These are phyloP conservation scores for Ditylenchus dipsaci DNA, from an alignment of 1,140 invertebrate species.

Conservation along the genomic window DNA sequence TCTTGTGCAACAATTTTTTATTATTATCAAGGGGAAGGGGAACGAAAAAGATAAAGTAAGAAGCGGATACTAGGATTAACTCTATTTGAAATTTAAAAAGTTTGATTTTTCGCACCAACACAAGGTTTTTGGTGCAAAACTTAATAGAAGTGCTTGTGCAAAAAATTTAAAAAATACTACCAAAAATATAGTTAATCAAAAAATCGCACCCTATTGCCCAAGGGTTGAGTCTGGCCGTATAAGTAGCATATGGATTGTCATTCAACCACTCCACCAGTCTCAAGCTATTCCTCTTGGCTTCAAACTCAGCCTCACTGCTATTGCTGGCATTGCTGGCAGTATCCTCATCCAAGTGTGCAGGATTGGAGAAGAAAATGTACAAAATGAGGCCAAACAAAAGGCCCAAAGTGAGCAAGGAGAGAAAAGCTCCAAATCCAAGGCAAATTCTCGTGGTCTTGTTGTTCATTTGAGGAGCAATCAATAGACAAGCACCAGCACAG, in stretches of 20 bases:
- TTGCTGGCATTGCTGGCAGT: neutral
- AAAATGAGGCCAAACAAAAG: constrained; percentile 21
- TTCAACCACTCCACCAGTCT: neutral
- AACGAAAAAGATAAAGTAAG: too few species aligned
- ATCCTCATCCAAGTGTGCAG: neutral
- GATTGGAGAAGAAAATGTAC: constrained; percentile 9
- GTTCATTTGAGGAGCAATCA: neutral
- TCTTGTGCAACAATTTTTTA: too few species aligned
- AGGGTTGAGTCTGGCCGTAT: neutral
- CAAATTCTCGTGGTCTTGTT: constrained; percentile 7
- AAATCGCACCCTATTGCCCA: neutral
- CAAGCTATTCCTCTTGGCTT: neutral
- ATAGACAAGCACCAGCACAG: too few species aligned
- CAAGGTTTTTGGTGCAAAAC: too few species aligned
- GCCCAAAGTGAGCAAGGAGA: constrained; percentile 7
- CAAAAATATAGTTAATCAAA: neutral
- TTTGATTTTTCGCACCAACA: too few species aligned
- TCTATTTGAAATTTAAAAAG: too few species aligned
- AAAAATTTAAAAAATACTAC: too few species aligned
- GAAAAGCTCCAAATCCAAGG: constrained; percentile 10
- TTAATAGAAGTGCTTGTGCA: too few species aligned
- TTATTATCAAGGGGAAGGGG: too few species aligned
- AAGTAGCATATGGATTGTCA: constrained; percentile 10
- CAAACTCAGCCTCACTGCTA: too few species aligned
- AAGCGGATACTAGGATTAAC: too few species aligned